Percentiles rank a stretch among this genome's conserved stretches.
phyloP scores from a whole-genome alignment of 1,140 invertebrate species.

The Stenopsyche tienmushanensis region DNA sequence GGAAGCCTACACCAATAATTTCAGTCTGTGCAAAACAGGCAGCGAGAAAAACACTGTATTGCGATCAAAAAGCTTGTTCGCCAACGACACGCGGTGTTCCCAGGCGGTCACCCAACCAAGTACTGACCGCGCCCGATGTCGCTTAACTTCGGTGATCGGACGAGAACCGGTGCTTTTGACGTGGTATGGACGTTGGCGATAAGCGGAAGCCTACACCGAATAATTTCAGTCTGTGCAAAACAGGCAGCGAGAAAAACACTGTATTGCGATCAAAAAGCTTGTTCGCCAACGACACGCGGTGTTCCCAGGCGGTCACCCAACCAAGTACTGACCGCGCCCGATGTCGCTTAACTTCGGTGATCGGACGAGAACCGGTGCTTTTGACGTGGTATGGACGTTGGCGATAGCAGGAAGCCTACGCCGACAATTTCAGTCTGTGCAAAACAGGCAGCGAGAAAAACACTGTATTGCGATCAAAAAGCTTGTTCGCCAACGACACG shows the following conservation, averaged over 20 bases:
- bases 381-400: constrained; percentile 34
- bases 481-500: constrained; percentile 19
- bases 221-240: too few relatives aligned
- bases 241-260: too few relatives aligned
- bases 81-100: constrained; percentile 31
- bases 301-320: constrained; percentile 37
- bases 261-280: too few relatives aligned
- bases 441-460: too few relatives aligned
- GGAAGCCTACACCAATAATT: too few relatives aligned
- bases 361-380: constrained; percentile 37
- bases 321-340: constrained; percentile 33
- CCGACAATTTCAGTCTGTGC: too few relatives aligned
- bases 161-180: constrained; percentile 36
- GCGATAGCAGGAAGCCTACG: too few relatives aligned
- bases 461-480: too few relatives aligned
- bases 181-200: constrained; percentile 32
- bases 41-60: too few relatives aligned
- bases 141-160: constrained; percentile 38
- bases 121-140: constrained; percentile 33
- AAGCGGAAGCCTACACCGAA: too few relatives aligned
- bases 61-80: too few relatives aligned
- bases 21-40: too few relatives aligned
- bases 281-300: constrained; percentile 26
- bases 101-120: constrained; percentile 37
- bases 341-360: constrained; percentile 38